Evolutionary conservation across 2,113 vertebrate species (phyloP).

Genomic region (Aegotheles bennettii): DNA sequence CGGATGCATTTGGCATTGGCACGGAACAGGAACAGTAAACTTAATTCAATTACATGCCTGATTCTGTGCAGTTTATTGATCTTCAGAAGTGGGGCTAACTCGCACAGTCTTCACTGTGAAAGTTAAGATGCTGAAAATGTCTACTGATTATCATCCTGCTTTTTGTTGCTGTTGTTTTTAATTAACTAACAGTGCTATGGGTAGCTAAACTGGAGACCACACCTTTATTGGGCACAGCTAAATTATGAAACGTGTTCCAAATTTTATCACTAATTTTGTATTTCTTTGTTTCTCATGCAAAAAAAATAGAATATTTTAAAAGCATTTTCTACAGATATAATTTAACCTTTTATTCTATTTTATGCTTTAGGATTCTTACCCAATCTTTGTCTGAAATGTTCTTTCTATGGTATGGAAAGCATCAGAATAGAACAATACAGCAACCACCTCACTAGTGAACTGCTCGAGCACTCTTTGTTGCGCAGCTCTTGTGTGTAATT

Average conservation of each 20-base stretch:
- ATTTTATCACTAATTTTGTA: background rate
- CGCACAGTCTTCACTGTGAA: background rate
- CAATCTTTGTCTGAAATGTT: background rate
- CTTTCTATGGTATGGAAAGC: background rate
- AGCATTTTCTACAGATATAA: background rate
- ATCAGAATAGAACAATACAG: background rate
- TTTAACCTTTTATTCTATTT: background rate
- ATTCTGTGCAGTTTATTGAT: constrained; percentile 49
- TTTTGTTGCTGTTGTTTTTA: background rate
- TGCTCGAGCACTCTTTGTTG: background rate
- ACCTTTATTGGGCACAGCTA: background rate
- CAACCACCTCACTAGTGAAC: background rate
- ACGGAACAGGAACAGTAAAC: constrained; percentile 23
- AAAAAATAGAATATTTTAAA: background rate
- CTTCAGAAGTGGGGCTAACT: background rate
- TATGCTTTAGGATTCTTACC: background rate
- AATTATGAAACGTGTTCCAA: background rate
- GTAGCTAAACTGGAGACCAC: background rate
- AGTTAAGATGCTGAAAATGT: background rate
- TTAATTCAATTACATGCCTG: constrained; percentile 57
- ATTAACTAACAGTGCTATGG: background rate
- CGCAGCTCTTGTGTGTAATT: background rate
- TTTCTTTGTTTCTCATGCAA: background rate
- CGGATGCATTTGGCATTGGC: constrained; percentile 28
- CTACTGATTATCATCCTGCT: background rate